Evolutionary conservation across 2,797 vertebrate species (phyloP), one percentile per base, ranked within the genome.

Genomic region (Stomatorhinus walkeri): DNA sequence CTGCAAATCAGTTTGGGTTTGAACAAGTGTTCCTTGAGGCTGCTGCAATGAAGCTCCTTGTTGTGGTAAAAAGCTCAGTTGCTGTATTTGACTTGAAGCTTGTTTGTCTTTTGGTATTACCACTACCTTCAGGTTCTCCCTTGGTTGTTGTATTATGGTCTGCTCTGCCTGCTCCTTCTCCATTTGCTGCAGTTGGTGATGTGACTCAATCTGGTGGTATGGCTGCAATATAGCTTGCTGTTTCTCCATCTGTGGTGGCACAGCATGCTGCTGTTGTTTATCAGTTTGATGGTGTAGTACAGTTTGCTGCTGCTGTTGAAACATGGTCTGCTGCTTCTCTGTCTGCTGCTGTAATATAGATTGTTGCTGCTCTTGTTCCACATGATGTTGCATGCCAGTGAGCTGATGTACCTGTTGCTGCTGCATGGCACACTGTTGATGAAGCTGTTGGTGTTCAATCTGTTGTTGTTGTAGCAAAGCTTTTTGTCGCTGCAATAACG

Each of bases 311-410:
- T 95, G 87, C n/a, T 90, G 90, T 64, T 94, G 95, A n/a, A 89
- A 87, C n/a, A 51, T 16, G n/a, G 85, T 49, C 5, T 87, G 59
- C 83, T 94, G 93, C 76, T 94, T 91, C 3, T 95, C 90, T 10
- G 94, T 87, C 85, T 94, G 91, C 83, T 95, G 94, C 6, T 96
- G 94, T 87, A 96, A 72, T 61, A 95, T 89, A 85, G 92, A 91
- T 46, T 95, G 91, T 19, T 94, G 94, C 90, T 92, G 93, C 76
- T 95, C 92, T 43, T 92, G 89, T 68, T 89, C 76, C 22, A 83
- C 16, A 52, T 92, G 91, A 52, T 92, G 91, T 72, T 90, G 90
- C 43, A 91, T 88, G 16, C 91, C 46, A 36, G 85, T 85, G 2
- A 87, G 59, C 43, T 88, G 87, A 43, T 91, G 89, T 87, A 94